Evolutionary conservation across 92 coral and sea anemone species (phyloP), one percentile per base, ranked within the genome.

Genomic region (Phenganax marumi): DNA sequence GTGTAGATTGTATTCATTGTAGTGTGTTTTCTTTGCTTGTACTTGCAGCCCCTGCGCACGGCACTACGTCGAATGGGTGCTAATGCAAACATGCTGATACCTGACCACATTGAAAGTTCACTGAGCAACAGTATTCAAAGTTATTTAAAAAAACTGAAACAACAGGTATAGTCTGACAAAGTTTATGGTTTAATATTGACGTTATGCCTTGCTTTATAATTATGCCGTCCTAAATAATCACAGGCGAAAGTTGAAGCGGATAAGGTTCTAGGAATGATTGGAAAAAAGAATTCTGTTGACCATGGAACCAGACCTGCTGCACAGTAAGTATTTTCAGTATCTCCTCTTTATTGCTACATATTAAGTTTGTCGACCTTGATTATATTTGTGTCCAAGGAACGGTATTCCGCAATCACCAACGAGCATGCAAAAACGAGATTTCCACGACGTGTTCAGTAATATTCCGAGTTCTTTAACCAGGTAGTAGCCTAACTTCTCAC

Each of bases 31-130:
- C 14, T 57, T 33, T 18, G 24, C 24, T 23, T 46, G n/a, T 84
- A 49, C 73, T 2, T 66, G 49, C 17, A 96, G 99, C 99, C 99
- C 24, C 83, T 96, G 25, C 97, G 99, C 0, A 91, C 91, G 85
- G 99, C 99, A 80, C 89, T 96, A 84, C 93, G 93, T 73, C 93
- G 97, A 8, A 96, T 96, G 99, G 97, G 99, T 21, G 73, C 83
- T 10, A 89, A 92, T 65, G 97, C 99, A 16, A 91, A 92, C 11
- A 84, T 92, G 14, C 83, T 96, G 52, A 90, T 96, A 25, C 96
- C 99, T 71, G 99, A 96, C 56, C 97, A 92, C 71, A 52, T 92
- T 81, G 99, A 96, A 53, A 91, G 97, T 49, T 86, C 92, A 55
- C 74, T 92, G 50, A 92, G 91, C 78, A 86, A 74, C 75, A 91